Conservation (phyloP, 30 jellyfish, hydroid and myxozoan genomes). For the Turritopsis rubra region DNA sequence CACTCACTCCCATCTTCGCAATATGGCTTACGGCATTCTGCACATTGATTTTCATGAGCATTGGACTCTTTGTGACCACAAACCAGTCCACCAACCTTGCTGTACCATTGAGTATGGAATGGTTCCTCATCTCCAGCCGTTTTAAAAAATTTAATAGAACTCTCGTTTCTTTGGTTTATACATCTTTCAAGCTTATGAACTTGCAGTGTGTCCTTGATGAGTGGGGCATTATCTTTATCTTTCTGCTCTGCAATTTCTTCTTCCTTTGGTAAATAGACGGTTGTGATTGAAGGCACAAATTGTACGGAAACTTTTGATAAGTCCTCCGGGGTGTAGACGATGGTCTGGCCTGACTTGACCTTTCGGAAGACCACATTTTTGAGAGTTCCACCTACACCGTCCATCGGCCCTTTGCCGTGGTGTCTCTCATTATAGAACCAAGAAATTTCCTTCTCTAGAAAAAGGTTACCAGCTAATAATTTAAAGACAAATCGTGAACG, state of each 20-base stretch:
- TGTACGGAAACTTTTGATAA: background rate
- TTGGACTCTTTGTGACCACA: constrained; percentile 7
- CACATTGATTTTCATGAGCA: background rate
- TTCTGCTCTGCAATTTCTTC: background rate
- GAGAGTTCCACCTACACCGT: constrained; percentile 20
- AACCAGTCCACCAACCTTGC: constrained; percentile 13
- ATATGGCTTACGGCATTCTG: background rate
- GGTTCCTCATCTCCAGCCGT: background rate
- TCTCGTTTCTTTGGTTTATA: background rate
- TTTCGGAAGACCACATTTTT: constrained; percentile 9
- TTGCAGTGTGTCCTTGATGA: background rate
- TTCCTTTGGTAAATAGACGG: background rate
- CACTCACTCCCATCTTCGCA: background rate
- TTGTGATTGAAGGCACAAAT: background rate
- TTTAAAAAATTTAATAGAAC: no score
- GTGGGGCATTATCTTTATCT: background rate
- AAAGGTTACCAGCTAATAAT: constrained; percentile 5
- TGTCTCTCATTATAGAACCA: constrained; percentile 12
- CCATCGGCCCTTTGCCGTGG: constrained; percentile 18
- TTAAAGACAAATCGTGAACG: constrained; percentile 18
- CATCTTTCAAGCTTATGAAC: background rate
- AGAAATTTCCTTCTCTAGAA: background rate
- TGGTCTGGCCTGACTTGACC: constrained; percentile 10
- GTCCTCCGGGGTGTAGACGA: constrained; percentile 1
- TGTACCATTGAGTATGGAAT: background rate